Evolutionary conservation across 2,888 invertebrate genomes (phyloP), one percentile per base, ranked within the genome.

Genomic region (Melanargia galathea): DNA sequence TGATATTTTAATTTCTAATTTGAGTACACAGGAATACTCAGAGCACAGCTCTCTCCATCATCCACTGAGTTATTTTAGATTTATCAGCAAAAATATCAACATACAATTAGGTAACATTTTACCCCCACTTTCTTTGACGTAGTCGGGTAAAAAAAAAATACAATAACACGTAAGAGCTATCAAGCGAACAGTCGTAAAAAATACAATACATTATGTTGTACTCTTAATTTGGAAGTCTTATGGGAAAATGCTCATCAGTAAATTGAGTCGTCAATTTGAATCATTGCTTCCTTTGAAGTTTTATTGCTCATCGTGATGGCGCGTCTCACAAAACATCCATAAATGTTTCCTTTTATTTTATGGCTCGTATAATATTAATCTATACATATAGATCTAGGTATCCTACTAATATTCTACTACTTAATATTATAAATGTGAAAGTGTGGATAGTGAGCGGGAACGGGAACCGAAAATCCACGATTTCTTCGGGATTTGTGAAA

Each of bases 311-410:
- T 35, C 48, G 48, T 69, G 72, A 78, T 72, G 75, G 71, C 67
- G 56, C 55, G 63, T 74, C 76, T 73, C 80, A 77, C 75, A 77
- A 51, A 70, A 75, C 70, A 70, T 68, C 68, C 70, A 68, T 73
- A 73, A 52, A 52, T 52, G 52, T 52, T 52, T 35, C 35, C 35
- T 52, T 52, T 52, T 13, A 33, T 52, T 52, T 35, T 52, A 52
- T 52, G 20, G 20, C 18, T 13, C 35, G 20, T 52, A 20, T 18
- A 52, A 52, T 52, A 52, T 33, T 20, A 20, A n/a, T n/a, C n/a
- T 13, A 11, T 45, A 40, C 35, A 5, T 35, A 7, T n/a, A n/a
- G n/a, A n/a, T n/a, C n/a, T n/a, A n/a, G n/a, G n/a, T n/a, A n/a
- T n/a, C n/a, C n/a, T n/a, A n/a, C n/a, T n/a, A n/a, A n/a, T n/a